These are phyloP conservation scores for Cricetomys ansorgei DNA, from an alignment of 2,113 vertebrate genomes.

Conservation along the genomic window DNA sequence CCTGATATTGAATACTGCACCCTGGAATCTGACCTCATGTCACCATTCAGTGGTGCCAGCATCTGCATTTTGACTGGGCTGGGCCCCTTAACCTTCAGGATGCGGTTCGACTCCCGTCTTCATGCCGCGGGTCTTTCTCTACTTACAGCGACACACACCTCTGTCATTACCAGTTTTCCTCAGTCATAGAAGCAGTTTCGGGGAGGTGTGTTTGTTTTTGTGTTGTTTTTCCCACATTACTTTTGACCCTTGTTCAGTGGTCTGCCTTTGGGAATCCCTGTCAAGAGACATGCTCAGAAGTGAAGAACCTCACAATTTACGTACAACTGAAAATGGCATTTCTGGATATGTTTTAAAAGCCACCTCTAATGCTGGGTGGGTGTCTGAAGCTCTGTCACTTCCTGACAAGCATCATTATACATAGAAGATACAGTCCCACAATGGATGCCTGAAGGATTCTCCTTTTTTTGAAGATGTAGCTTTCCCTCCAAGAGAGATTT, in stretches of 20 bases:
- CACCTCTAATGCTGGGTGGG: not conserved
- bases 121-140: not conserved
- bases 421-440: not conserved
- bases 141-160: not conserved
- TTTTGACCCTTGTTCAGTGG: not conserved
- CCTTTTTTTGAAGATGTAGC: slow-evolving; percentile 27
- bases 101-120: not conserved
- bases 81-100: not conserved
- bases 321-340: slow-evolving; percentile 23
- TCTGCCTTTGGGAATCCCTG: not conserved
- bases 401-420: not conserved
- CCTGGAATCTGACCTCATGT: not conserved
- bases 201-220: no score
- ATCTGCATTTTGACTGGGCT: not conserved
- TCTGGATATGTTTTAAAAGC: not conserved
- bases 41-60: not conserved
- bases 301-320: slow-evolving; percentile 7
- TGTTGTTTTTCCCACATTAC: no score
- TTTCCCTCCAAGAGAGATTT: not conserved
- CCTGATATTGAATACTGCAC: not conserved
- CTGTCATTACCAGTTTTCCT: not conserved
- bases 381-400: not conserved
- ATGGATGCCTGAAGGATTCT: not conserved
- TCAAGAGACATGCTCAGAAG: not conserved
- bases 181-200: not conserved